A percentile compares a stretch with the other conserved stretches of the same genome.
phyloP scores from a whole-genome alignment of 92 coral and sea anemone species.

The Palythoa heliodiscus region DNA sequence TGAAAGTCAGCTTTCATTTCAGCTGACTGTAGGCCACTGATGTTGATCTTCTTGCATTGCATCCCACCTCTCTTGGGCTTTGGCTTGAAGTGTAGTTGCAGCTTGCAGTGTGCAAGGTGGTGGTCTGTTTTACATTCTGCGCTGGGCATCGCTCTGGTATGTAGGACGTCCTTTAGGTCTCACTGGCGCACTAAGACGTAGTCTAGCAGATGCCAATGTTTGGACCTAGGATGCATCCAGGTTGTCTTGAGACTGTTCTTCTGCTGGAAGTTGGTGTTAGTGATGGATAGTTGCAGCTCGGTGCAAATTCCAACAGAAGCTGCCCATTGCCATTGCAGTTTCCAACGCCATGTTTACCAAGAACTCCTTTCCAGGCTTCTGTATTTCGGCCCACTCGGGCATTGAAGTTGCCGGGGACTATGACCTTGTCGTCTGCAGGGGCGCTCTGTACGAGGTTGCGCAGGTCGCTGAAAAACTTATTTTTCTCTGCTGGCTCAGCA shows the following conservation, averaged over 20 bases:
- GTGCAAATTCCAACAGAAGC: slow-evolving; percentile 32
- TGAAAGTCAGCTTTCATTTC: slow-evolving; percentile 24
- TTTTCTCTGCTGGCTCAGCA: slow-evolving; percentile 41
- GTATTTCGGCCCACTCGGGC: slow-evolving; percentile 35
- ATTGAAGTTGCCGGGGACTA: slow-evolving; percentile 38
- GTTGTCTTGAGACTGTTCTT: slow-evolving; percentile 33
- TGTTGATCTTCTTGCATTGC: not conserved
- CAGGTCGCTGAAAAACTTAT: slow-evolving; percentile 31
- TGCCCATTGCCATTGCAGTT: slow-evolving; percentile 35
- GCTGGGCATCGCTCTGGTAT: too few relatives aligned
- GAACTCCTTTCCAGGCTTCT: slow-evolving; percentile 31
- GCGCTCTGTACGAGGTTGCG: slow-evolving; percentile 3
- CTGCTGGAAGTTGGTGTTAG: slow-evolving; percentile 39
- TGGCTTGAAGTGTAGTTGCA: not conserved
- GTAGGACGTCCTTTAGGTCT: slow-evolving; percentile 23
- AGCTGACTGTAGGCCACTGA: slow-evolving; percentile 8
- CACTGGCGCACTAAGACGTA: slow-evolving; percentile 28
- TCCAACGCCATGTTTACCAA: slow-evolving; percentile 11
- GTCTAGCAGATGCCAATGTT: too few relatives aligned
- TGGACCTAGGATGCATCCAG: too few relatives aligned
- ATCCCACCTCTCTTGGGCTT: not conserved
- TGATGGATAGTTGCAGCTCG: slow-evolving; percentile 29
- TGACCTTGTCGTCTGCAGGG: slow-evolving; percentile 25
- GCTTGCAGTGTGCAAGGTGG: slow-evolving; percentile 1
- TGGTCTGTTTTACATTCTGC: not conserved